phyloP scores from a whole-genome alignment of 2,888 invertebrate genomes.

The Polymixis flavicincta region DNA sequence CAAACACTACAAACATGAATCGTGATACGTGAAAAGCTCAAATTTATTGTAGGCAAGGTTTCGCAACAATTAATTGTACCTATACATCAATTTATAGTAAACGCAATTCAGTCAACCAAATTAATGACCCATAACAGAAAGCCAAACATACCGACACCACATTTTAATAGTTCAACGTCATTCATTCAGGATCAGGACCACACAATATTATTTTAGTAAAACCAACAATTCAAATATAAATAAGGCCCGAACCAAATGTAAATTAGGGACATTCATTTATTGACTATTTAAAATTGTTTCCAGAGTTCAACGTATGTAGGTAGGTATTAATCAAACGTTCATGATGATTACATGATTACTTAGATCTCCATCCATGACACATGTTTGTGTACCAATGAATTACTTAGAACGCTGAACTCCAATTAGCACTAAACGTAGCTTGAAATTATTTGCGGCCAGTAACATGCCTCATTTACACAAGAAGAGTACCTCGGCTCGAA shows the following conservation, averaged over 20 bases:
- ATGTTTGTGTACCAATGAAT: conserved; percentile 33
- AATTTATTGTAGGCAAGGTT: not conserved
- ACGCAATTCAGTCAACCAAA: not conserved
- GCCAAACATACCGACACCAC: not conserved
- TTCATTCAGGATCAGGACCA: not conserved
- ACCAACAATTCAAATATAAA: conserved; percentile 6
- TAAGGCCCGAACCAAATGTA: not conserved
- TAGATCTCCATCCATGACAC: conserved; percentile 18
- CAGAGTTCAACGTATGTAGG: not conserved
- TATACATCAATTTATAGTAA: not conserved
- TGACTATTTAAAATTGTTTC: conserved; percentile 16
- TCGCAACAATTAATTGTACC: not conserved
- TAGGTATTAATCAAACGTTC: conserved; percentile 13
- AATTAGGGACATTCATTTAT: conserved; percentile 9
- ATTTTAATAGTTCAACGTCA: not conserved
- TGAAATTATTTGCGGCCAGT: not conserved
- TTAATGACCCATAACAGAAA: not conserved
- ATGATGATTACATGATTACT: conserved; percentile 21
- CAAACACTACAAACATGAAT: not conserved
- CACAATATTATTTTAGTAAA: conserved; percentile 21
- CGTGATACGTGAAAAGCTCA: not conserved
- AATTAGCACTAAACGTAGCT: conserved; percentile 16
- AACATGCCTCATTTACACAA: too few relatives aligned
- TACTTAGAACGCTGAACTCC: conserved; percentile 2
- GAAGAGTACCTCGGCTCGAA: not conserved